Evolutionary conservation across 2,888 invertebrate species (phyloP).

Genomic region (Galeopsomyia nigrocyanea): DNA sequence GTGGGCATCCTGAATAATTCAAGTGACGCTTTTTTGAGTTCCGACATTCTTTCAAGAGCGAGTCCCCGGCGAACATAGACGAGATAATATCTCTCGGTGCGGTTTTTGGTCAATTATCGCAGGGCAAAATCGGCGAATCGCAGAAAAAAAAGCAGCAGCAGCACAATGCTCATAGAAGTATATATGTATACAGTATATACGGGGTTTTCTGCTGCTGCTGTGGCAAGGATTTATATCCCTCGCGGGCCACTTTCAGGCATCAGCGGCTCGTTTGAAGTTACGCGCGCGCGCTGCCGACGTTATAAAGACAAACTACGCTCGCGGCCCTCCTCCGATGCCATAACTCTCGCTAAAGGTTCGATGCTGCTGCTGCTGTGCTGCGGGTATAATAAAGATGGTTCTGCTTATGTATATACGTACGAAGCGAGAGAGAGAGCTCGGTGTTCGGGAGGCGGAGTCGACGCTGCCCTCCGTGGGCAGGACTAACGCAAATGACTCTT

Average conservation of each 20-base stretch:
- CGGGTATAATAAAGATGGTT: constrained; percentile 70
- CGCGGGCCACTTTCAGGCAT: constrained; percentile 68
- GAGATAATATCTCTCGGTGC: constrained; percentile 16
- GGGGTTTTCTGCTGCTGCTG: not conserved
- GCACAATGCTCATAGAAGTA: not conserved
- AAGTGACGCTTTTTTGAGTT: too few relatives aligned
- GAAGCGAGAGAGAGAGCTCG: constrained; percentile 7
- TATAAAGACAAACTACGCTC: constrained; percentile 69
- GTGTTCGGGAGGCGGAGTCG: constrained; percentile 71
- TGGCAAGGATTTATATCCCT: constrained; percentile 65
- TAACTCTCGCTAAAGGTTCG: constrained; percentile 60
- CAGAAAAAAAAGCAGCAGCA: constrained; percentile 45
- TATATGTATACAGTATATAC: not conserved
- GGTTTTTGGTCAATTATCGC: constrained; percentile 27
- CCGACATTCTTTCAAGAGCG: too few relatives aligned
- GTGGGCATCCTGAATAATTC: too few relatives aligned
- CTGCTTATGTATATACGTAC: constrained; percentile 63
- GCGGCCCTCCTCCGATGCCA: constrained; percentile 60
- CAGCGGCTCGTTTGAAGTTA: constrained; percentile 68
- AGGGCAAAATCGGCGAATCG: constrained; percentile 23
- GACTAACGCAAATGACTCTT: constrained; percentile 72
- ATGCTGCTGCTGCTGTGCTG: constrained; percentile 62
- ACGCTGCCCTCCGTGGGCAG: constrained; percentile 70
- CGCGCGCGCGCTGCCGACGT: constrained; percentile 61
- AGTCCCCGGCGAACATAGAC: not conserved